These are phyloP conservation scores for Watsonalla binaria DNA, from an alignment of 2,888 invertebrate genomes.

Conservation along the genomic window DNA sequence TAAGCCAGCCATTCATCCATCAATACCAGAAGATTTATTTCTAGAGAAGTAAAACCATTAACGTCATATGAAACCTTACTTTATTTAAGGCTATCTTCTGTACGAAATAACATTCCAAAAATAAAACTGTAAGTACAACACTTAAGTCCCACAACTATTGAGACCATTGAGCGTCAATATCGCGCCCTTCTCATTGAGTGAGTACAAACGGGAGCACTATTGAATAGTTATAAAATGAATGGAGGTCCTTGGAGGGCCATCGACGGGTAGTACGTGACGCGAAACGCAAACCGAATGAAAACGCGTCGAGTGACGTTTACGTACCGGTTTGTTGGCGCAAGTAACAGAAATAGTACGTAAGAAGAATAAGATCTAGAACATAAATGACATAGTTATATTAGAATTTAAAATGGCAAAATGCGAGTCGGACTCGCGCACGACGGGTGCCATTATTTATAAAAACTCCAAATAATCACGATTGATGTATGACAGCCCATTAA, in stretches of 20 bases:
- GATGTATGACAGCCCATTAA: no score
- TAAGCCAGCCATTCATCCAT: no score
- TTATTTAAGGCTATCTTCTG: not conserved
- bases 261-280: conserved; percentile 46
- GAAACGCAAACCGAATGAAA: conserved; percentile 43
- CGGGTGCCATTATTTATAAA: no score
- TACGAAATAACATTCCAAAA: not conserved
- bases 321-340: conserved; percentile 22
- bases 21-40: no score
- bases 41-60: no score
- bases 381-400: no score
- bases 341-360: conserved; percentile 9
- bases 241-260: conserved; percentile 49
- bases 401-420: no score
- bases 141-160: conserved; percentile 17
- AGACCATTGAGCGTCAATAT: conserved; percentile 27
- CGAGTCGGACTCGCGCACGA: no score
- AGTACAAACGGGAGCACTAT: conserved; percentile 48
- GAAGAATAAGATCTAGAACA: not conserved
- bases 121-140: not conserved
- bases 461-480: no score
- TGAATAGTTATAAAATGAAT: conserved; percentile 55
- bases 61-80: no score
- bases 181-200: conserved; percentile 18
- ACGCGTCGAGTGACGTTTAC: conserved; percentile 32